Percentiles rank a stretch among this genome's conserved stretches.
Conservation (phyloP, 2,113 vertebrate species). For the Opisthocomus hoazin region DNA sequence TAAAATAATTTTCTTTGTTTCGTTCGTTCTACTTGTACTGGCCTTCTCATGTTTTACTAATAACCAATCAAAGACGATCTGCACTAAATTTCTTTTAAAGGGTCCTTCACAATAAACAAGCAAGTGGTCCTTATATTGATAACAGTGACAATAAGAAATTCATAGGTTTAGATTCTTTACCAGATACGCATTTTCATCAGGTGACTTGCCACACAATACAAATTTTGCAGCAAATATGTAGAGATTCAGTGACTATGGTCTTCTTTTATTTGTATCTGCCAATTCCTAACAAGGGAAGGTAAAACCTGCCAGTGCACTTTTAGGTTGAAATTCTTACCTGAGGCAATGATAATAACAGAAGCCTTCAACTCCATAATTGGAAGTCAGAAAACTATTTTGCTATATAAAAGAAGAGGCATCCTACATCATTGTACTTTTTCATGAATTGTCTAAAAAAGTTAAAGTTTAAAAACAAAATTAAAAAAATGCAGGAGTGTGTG, state of each 20-base stretch:
- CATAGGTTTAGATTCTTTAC: background rate
- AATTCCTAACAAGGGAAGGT: background rate
- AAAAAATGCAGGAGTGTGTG: background rate
- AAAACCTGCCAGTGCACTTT: background rate
- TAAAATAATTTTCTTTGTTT: background rate
- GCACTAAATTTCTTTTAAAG: background rate
- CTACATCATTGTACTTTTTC: background rate
- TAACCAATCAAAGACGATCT: background rate
- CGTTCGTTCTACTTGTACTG: too few relatives aligned
- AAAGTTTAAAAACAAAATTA: background rate
- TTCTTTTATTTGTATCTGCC: background rate
- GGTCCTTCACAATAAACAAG: background rate
- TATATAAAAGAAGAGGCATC: background rate
- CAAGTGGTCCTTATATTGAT: background rate
- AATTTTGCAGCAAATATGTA: background rate
- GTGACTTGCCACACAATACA: background rate
- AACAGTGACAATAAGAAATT: background rate
- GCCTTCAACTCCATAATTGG: background rate
- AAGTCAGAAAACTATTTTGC: background rate
- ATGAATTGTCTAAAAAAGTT: background rate
- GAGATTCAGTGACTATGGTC: accelerated
- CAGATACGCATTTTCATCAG: background rate
- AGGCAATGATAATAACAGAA: background rate
- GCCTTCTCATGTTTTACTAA: too few relatives aligned
- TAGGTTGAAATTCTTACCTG: background rate